A percentile compares a stretch with the other conserved stretches of the same genome.
phyloP scores from a whole-genome alignment of 64 coral and sea anemone species.

The Anthopleura sola region DNA sequence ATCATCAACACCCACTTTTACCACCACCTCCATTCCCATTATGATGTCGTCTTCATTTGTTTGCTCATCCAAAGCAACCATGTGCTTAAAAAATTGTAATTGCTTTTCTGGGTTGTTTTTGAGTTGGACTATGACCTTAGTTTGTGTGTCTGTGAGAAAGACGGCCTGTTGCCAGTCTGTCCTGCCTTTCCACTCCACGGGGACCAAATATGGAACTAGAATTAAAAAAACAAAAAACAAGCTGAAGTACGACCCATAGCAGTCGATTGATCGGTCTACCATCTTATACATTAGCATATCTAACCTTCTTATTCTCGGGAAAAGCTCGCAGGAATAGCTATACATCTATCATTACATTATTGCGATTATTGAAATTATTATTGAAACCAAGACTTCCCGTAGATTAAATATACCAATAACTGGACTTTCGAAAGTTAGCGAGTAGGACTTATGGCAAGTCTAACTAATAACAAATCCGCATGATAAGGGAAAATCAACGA shows the following conservation, averaged over 20 bases:
- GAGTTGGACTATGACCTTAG: not conserved
- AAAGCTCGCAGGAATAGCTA: no score
- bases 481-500: no score
- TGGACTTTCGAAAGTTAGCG: no score
- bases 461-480: no score
- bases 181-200: not conserved
- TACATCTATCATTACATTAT: no score
- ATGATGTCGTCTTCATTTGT: not conserved
- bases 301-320: no score
- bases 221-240: not conserved
- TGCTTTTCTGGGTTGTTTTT: not conserved
- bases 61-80: conserved; percentile 1
- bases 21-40: conserved; percentile 19
- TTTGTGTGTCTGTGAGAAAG: not conserved
- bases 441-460: no score
- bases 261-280: no score
- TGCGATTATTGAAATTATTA: no score
- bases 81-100: not conserved
- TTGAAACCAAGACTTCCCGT: no score
- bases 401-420: no score
- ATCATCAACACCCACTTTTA: not conserved
- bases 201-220: not conserved
- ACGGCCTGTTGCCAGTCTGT: conserved; percentile 9
- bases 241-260: not conserved
- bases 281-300: no score